Evolutionary conservation across 2,888 invertebrate species (phyloP).

Genomic region (Lampropteryx suffumata): DNA sequence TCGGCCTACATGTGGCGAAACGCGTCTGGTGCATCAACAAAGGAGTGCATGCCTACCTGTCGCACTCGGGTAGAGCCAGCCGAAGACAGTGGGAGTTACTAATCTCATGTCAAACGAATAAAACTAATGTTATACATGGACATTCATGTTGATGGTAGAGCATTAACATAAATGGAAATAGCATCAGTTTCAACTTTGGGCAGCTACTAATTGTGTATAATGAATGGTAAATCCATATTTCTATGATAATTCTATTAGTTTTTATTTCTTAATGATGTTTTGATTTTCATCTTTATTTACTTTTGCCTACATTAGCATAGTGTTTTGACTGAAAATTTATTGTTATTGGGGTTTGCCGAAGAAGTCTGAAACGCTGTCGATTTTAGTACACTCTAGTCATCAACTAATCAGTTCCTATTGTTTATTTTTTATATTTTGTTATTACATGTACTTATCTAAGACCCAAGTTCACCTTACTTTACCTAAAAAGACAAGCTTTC

Average conservation of each 20-base stretch:
- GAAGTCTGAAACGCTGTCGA: constrained; percentile 57
- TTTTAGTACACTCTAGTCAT: constrained; percentile 48
- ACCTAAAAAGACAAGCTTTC: neutral
- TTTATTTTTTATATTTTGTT: constrained; percentile 26
- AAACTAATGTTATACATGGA: constrained; percentile 23
- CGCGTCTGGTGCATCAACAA: constrained; percentile 40
- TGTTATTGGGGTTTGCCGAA: constrained; percentile 60
- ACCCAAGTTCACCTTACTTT: constrained; percentile 3
- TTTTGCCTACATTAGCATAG: constrained; percentile 44
- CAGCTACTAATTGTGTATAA: constrained; percentile 65
- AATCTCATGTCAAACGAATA: constrained; percentile 26
- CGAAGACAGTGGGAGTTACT: constrained; percentile 30
- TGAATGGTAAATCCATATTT: constrained; percentile 40
- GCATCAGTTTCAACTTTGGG: constrained; percentile 64
- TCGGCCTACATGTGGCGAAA: constrained; percentile 68
- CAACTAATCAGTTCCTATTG: constrained; percentile 40
- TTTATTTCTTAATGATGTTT: constrained; percentile 21
- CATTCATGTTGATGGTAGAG: constrained; percentile 38
- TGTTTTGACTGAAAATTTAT: constrained; percentile 60
- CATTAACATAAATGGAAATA: constrained; percentile 46
- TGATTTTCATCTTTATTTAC: constrained; percentile 25
- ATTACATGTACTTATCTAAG: neutral
- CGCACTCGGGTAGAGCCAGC: constrained; percentile 9
- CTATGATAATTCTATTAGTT: constrained; percentile 35
- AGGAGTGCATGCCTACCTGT: constrained; percentile 12